Evolutionary conservation across 2,113 vertebrate genomes (phyloP).

Genomic region (Tenrec ecaudatus): DNA sequence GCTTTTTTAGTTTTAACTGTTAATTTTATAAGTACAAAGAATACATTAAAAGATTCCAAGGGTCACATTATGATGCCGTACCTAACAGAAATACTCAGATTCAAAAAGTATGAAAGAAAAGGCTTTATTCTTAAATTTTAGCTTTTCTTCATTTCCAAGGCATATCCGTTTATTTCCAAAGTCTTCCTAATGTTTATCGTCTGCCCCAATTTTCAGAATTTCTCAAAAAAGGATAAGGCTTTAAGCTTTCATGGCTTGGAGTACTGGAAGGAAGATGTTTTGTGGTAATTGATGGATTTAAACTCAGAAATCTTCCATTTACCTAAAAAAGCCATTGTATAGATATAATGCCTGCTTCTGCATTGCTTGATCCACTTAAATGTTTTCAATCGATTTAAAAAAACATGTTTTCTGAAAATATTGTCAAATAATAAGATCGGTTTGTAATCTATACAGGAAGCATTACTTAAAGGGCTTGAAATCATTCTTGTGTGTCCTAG

Average conservation of each 20-base stretch:
- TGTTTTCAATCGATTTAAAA: slow-evolving; percentile 24
- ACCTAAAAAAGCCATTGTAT: neutral
- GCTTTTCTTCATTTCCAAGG: neutral
- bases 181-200: slow-evolving; percentile 30
- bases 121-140: neutral
- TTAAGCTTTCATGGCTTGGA: slow-evolving; percentile 7
- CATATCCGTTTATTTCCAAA: slow-evolving; percentile 54
- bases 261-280: neutral
- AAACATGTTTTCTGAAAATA: slow-evolving; percentile 64
- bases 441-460: slow-evolving; percentile 48
- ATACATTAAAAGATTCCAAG: neutral
- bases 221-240: neutral
- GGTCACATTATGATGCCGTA: neutral
- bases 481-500: neutral
- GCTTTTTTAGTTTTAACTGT: neutral
- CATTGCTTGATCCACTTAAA: neutral
- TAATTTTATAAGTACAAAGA: slow-evolving; percentile 2
- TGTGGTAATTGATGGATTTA: neutral
- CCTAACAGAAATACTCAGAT: neutral
- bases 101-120: neutral
- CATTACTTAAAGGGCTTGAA: slow-evolving; percentile 10
- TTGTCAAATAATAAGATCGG: slow-evolving; percentile 12
- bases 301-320: slow-evolving; percentile 41
- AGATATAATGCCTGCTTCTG: neutral
- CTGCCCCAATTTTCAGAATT: slow-evolving; percentile 36